These are phyloP conservation scores for Bombyx mandarina DNA, from an alignment of 1,140 invertebrate species.

Conservation along the genomic window DNA sequence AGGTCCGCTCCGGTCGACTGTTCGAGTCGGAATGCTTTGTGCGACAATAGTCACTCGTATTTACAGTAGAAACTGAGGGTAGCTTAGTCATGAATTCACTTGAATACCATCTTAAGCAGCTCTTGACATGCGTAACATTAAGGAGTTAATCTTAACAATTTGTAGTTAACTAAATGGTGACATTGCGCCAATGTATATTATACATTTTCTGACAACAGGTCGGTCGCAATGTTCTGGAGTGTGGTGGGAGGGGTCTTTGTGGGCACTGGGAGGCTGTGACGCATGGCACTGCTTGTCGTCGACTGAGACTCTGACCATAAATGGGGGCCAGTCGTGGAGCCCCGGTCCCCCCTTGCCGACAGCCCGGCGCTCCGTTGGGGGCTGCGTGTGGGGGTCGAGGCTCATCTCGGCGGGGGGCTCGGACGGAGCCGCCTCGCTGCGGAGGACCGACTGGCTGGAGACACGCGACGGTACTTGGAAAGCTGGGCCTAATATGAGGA, in stretches of 20 bases:
- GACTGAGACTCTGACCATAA: conserved; percentile 41
- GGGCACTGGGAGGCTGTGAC: conserved; percentile 87
- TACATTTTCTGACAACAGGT: conserved; percentile 48
- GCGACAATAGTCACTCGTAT: too few species aligned
- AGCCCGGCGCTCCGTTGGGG: conserved; percentile 74
- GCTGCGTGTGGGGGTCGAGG: conserved; percentile 75
- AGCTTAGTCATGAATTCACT: too few species aligned
- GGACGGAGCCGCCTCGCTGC: conserved; percentile 80
- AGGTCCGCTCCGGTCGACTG: too few species aligned
- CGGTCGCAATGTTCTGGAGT: conserved; percentile 86
- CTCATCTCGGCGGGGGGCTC: conserved; percentile 81
- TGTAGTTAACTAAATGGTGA: too few species aligned
- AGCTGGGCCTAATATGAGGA: conserved; percentile 69
- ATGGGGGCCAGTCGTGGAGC: conserved; percentile 7
- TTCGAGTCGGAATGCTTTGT: too few species aligned
- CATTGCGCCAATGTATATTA: too few species aligned
- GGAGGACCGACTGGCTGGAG: conserved; percentile 58
- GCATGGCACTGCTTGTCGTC: conserved; percentile 81
- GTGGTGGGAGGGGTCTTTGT: conserved; percentile 76
- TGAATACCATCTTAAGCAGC: too few species aligned
- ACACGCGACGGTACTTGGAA: conserved; percentile 75
- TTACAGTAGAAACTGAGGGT: too few species aligned
- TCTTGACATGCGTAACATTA: too few species aligned
- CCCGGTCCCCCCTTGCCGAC: conserved; percentile 72
- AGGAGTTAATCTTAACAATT: too few species aligned